Percentiles rank a stretch among this genome's conserved stretches.
Evolutionary conservation across 1,140 invertebrate genomes (phyloP).

Genomic region (Drosophila quadrilineata): DNA sequence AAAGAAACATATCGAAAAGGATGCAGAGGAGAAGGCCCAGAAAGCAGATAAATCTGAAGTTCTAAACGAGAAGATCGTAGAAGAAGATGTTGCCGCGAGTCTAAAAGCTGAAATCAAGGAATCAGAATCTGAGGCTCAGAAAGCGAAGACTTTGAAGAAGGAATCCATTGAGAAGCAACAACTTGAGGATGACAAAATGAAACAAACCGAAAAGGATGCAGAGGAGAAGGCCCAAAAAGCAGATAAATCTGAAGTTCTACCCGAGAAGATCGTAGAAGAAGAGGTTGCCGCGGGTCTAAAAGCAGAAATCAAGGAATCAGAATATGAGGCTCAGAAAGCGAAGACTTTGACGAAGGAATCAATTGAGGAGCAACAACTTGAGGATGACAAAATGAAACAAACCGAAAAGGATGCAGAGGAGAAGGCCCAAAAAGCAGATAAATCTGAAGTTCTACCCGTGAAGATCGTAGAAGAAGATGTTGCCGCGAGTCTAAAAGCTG

Average conservation of each 20-base stretch:
- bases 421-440: slow-evolving; percentile 10
- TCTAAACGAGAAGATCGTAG: too few relatives aligned
- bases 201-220: too few relatives aligned
- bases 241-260: neutral
- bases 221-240: slow-evolving; percentile 9
- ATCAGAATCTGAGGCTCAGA: too few relatives aligned
- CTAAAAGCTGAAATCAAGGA: too few relatives aligned
- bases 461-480: slow-evolving; percentile 18
- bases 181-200: too few relatives aligned
- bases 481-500: too few relatives aligned
- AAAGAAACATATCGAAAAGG: too few relatives aligned
- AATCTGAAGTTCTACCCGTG: slow-evolving; percentile 17
- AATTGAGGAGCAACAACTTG: slow-evolving; percentile 3
- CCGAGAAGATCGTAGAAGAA: neutral
- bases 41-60: too few relatives aligned
- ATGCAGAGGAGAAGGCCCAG: too few relatives aligned
- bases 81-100: too few relatives aligned
- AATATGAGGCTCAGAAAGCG: neutral
- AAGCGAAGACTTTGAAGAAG: too few relatives aligned
- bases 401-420: neutral
- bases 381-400: slow-evolving; percentile 3
- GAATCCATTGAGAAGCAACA: too few relatives aligned
- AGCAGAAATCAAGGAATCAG: neutral
- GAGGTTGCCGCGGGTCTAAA: neutral
- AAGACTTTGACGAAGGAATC: slow-evolving; percentile 6